Evolutionary conservation across 2,797 vertebrate species (phyloP), one percentile per base, ranked within the genome.

Genomic region (Mus minutoides): DNA sequence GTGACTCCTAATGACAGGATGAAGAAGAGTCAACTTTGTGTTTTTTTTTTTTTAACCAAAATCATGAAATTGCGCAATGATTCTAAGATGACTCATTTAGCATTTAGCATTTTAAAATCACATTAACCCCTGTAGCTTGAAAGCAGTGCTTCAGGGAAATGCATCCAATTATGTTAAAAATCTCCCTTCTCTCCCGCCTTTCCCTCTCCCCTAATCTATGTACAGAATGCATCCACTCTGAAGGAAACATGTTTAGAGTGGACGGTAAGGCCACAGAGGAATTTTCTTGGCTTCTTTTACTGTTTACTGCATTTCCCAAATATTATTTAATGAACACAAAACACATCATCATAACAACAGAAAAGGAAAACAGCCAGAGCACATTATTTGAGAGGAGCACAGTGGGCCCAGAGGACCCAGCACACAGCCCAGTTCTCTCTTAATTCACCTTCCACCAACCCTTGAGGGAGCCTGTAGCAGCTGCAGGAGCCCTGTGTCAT

Each of bases 1-100:
- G 76, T 88, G 86, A 96, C 83, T 88, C 82, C 62, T 69, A 60
- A n/a, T 52, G 84, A 76, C 88, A 91, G 58, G 31, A 67, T 71
- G 80, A 97, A 96, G 60, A 49, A 92, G 88, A 94, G 43, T 82
- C 73, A 92, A 67, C 85, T 96, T 95, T 90, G 80, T 97, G n/a
- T n/a, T n/a, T n/a, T n/a, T n/a, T n/a, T n/a, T 96, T 60, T 24
- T 97, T 97, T 96, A 75, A 89, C 79, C 86, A 95, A 96, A 94
- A 64, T 95, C 69, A 21, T 86, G 40, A 91, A 94, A 75, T 96
- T 96, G 94, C 90, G 94, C 94, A 96, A 87, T 90, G 96, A 95
- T 92, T 88, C 78, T 76, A 83, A 83, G 82, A 93, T 95, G 94
- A 96, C 62, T 97, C 95, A 97, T 83, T 69, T 37, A 71, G 64